Conservation (phyloP, 1,140 invertebrate genomes). For the Drosophila tsacasi region DNA sequence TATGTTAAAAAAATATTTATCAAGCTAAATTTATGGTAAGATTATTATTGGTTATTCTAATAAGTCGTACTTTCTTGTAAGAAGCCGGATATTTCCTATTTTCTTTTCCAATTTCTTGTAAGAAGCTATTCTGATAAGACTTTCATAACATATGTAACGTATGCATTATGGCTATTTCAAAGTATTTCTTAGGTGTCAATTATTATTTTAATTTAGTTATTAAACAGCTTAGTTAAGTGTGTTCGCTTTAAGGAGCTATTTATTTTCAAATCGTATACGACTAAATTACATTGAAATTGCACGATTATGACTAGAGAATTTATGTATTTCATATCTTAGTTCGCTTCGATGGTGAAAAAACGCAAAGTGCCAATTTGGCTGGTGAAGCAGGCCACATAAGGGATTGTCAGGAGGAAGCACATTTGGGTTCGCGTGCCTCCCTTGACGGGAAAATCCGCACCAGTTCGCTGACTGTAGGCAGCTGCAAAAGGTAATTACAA, state of each 20-base stretch:
- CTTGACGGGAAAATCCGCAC: slow-evolving; percentile 54
- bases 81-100: too few species aligned
- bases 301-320: slow-evolving; percentile 14
- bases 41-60: too few species aligned
- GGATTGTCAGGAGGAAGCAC: slow-evolving; percentile 54
- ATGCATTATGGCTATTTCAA: too few species aligned
- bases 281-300: slow-evolving; percentile 30
- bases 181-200: too few species aligned
- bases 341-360: slow-evolving; percentile 43
- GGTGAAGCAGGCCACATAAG: slow-evolving; percentile 48
- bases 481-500: slow-evolving; percentile 33
- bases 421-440: slow-evolving; percentile 52
- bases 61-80: too few species aligned
- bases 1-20: too few species aligned
- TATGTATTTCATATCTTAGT: background rate
- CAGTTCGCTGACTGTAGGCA: slow-evolving; percentile 42
- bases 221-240: too few species aligned
- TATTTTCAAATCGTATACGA: background rate
- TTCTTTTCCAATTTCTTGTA: too few species aligned
- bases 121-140: background rate
- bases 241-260: background rate
- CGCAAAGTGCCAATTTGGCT: slow-evolving; percentile 54
- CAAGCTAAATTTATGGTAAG: background rate
- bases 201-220: too few species aligned
- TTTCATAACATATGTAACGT: too few species aligned